Evolutionary conservation across 2,888 invertebrate species (phyloP).

Genomic region (Epinotia ramella): DNA sequence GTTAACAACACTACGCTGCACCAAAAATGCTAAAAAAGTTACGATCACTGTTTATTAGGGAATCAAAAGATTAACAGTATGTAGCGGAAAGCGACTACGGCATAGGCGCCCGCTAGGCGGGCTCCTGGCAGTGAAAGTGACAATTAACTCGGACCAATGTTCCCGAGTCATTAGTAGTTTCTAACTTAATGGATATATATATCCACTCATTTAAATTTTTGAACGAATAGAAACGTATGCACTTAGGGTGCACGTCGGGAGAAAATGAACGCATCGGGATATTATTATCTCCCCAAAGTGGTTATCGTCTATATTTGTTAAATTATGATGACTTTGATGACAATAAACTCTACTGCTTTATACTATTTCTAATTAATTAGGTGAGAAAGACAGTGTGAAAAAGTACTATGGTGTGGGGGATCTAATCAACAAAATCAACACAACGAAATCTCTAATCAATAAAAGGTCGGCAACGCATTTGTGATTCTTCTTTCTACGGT

Average conservation of each 20-base stretch:
- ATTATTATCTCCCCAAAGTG: not conserved
- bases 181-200: constrained; percentile 76
- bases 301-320: constrained; percentile 2
- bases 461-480: too few relatives aligned
- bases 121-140: constrained; percentile 49
- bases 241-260: not conserved
- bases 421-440: too few relatives aligned
- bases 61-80: too few relatives aligned
- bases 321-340: not conserved
- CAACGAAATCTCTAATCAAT: too few relatives aligned
- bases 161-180: constrained; percentile 68
- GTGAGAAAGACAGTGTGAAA: not conserved
- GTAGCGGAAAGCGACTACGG: too few relatives aligned
- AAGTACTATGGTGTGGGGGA: not conserved
- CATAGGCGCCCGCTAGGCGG: too few relatives aligned
- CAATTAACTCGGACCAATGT: constrained; percentile 69
- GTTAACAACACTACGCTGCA: too few relatives aligned
- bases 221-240: not conserved
- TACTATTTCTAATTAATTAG: not conserved
- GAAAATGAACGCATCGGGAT: not conserved
- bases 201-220: constrained; percentile 58
- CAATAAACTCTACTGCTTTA: not conserved
- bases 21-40: too few relatives aligned
- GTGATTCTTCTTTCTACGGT: too few relatives aligned
- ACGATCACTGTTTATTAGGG: too few relatives aligned